phyloP scores from a whole-genome alignment of 2,797 vertebrate genomes.

The Rhinogobio ventralis region DNA sequence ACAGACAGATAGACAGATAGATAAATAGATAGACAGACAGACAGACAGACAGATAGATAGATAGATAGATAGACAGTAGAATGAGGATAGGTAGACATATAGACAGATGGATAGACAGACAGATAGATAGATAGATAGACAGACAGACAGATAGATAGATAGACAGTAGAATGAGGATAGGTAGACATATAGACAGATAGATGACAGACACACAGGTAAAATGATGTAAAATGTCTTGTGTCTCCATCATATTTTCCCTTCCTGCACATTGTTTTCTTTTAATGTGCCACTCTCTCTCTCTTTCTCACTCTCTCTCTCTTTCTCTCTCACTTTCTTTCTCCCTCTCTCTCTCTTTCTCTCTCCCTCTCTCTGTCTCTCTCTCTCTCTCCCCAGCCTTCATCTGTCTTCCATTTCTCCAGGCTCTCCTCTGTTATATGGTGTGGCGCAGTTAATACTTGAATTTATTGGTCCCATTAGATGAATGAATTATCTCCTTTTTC shows the following conservation, averaged over 20 bases:
- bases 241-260: background rate
- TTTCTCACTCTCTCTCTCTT: constrained; percentile 6
- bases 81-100: background rate
- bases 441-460: constrained; percentile 87
- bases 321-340: constrained; percentile 80
- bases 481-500: constrained; percentile 90
- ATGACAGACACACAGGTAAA: too few relatives aligned
- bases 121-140: background rate
- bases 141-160: background rate
- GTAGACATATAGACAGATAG: background rate
- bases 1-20: background rate
- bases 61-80: background rate
- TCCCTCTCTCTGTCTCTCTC: constrained; percentile 53
- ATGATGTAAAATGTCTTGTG: constrained; percentile 41
- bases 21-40: background rate
- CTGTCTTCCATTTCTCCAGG: constrained; percentile 88
- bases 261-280: constrained; percentile 4
- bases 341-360: constrained; percentile 73
- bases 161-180: background rate
- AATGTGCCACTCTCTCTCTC: background rate
- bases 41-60: background rate
- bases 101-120: background rate
- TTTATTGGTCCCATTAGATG: constrained; percentile 92
- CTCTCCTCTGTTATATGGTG: constrained; percentile 82
- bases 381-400: constrained; percentile 75